Evolutionary conservation across 2,888 invertebrate species (phyloP).

Genomic region (Macrostomum cliftonense): DNA sequence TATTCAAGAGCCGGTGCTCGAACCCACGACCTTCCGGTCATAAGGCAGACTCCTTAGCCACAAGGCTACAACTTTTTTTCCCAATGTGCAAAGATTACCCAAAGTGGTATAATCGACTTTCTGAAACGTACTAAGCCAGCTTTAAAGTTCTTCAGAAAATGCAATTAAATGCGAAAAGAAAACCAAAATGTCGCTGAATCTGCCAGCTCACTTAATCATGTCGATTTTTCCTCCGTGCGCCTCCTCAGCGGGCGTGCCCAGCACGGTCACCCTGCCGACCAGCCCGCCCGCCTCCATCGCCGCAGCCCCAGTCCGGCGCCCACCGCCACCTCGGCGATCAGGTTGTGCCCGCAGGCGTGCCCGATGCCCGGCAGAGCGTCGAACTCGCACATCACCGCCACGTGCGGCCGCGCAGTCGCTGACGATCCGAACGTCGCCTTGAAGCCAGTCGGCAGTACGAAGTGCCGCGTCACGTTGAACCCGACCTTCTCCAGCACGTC

Average conservation of each 20-base stretch:
- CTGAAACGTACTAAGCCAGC: no score
- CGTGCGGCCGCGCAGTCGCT: slow-evolving; percentile 15
- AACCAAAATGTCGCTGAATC: no score
- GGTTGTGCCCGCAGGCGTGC: slow-evolving; percentile 34
- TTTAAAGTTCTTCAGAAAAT: no score
- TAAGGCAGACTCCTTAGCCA: no score
- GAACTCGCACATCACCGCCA: slow-evolving; percentile 33
- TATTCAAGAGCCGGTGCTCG: no score
- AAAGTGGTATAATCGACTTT: no score
- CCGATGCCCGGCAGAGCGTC: slow-evolving; percentile 32
- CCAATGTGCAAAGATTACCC: no score
- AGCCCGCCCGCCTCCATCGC: slow-evolving; percentile 16
- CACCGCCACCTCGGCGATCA: slow-evolving; percentile 28
- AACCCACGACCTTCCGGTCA: no score
- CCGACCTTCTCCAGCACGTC: slow-evolving; percentile 17
- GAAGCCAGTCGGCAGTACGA: slow-evolving; percentile 18
- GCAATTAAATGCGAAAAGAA: no score
- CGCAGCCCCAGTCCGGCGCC: slow-evolving; percentile 24
- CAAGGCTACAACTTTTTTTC: no score
- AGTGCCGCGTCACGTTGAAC: slow-evolving; percentile 18
- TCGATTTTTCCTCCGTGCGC: slow-evolving; percentile 17
- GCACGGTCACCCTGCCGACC: neutral
- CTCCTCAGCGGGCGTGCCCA: slow-evolving; percentile 16
- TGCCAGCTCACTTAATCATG: neutral
- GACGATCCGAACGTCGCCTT: slow-evolving; percentile 13